Evolutionary conservation across 2,888 invertebrate species (phyloP).

Genomic region (Ectropis crepuscularia): DNA sequence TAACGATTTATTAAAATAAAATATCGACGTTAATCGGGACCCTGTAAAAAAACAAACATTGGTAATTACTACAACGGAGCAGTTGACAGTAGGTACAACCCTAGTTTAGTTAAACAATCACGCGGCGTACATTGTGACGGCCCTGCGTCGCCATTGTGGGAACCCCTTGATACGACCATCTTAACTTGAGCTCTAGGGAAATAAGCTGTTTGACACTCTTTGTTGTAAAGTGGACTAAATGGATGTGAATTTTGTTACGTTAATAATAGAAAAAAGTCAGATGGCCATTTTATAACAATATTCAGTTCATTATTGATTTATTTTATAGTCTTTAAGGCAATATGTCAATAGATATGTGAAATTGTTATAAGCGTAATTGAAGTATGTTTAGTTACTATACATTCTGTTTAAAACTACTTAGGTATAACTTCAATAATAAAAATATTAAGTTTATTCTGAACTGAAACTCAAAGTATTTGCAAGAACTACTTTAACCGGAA

Average conservation of each 20-base stretch:
- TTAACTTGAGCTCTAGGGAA: slow-evolving; percentile 47
- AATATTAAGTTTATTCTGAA: too few relatives aligned
- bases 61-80: slow-evolving; percentile 67
- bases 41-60: slow-evolving; percentile 31
- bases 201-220: slow-evolving; percentile 30
- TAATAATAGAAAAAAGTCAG: slow-evolving; percentile 9
- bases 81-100: slow-evolving; percentile 82
- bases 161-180: slow-evolving; percentile 65
- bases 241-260: slow-evolving; percentile 36
- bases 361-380: too few relatives aligned
- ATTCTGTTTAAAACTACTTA: too few relatives aligned
- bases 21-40: slow-evolving; percentile 1
- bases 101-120: slow-evolving; percentile 83
- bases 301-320: too few relatives aligned
- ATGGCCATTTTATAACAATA: too few relatives aligned
- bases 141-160: slow-evolving; percentile 81
- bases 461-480: too few relatives aligned
- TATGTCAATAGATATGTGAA: too few relatives aligned
- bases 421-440: too few relatives aligned
- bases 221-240: slow-evolving; percentile 19
- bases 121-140: slow-evolving; percentile 80
- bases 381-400: too few relatives aligned
- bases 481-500: too few relatives aligned
- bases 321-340: too few relatives aligned
- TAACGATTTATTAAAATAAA: too few relatives aligned